A percentile compares a stretch with the other conserved stretches of the same genome.
Evolutionary conservation across 1,140 invertebrate genomes (phyloP).

Genomic region (Drosophila melanogaster): Release_6_plus_ISO1_MT NT_033777.3:20189501-20190000

Average conservation of each 20-base stretch:
- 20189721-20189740: constrained; percentile 77
- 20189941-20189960: constrained; percentile 21
- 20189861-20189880: constrained; percentile 75
- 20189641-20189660: constrained; percentile 60
- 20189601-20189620: constrained; percentile 25
- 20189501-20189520: constrained; percentile 25
- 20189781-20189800: background rate
- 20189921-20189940: constrained; percentile 33
- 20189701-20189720: constrained; percentile 42
- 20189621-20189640: constrained; percentile 50
- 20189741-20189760: constrained; percentile 77
- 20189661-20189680: constrained; percentile 55
- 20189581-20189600: constrained; percentile 56
- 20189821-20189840: constrained; percentile 49
- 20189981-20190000: constrained; percentile 56
- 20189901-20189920: constrained; percentile 73
- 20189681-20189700: constrained; percentile 11
- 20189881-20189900: constrained; percentile 50
- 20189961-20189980: constrained; percentile 49
- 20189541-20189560: constrained; percentile 23
- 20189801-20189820: background rate
- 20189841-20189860: constrained; percentile 50
- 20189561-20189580: background rate
- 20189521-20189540: constrained; percentile 14
- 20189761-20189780: constrained; percentile 26